A percentile compares a stretch with the other conserved stretches of the same genome.
These are phyloP conservation scores for Melieria picta DNA, from an alignment of 2,888 invertebrate genomes.

Conservation along the genomic window DNA sequence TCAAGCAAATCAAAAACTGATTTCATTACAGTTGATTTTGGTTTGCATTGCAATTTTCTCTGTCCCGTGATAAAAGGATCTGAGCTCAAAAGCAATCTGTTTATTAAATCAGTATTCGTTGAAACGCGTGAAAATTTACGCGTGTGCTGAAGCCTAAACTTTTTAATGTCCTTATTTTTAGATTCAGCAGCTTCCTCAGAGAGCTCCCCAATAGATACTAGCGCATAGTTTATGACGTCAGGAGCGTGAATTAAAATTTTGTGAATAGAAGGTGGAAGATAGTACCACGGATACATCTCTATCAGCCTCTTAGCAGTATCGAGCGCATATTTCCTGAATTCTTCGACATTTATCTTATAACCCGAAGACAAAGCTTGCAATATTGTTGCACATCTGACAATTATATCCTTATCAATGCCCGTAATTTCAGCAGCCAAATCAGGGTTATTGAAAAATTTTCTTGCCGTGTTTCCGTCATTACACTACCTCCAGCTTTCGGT, in stretches of 20 bases:
- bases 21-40: not conserved
- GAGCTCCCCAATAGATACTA: conserved; percentile 23
- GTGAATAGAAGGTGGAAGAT: not conserved
- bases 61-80: conserved; percentile 17
- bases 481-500: conserved; percentile 34
- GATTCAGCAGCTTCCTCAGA: conserved; percentile 32
- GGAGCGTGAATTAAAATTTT: conserved; percentile 32
- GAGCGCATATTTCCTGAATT: conserved; percentile 38
- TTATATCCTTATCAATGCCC: conserved; percentile 35
- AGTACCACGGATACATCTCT: conserved; percentile 26
- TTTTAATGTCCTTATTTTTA: conserved; percentile 35
- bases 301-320: conserved; percentile 28
- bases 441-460: conserved; percentile 36
- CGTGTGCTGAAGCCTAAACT: conserved; percentile 18
- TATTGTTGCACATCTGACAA: conserved; percentile 34
- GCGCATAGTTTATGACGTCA: conserved; percentile 18
- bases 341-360: conserved; percentile 37
- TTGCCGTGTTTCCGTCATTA: conserved; percentile 41
- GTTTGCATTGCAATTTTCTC: conserved; percentile 17
- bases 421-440: too few relatives aligned
- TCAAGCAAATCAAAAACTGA: conserved; percentile 14
- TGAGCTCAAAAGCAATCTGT: conserved; percentile 17
- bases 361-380: conserved; percentile 39
- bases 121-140: conserved; percentile 15
- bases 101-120: conserved; percentile 19